Conservation (phyloP, 1,140 invertebrate genomes). For the Drosophila yakuba region DNA sequence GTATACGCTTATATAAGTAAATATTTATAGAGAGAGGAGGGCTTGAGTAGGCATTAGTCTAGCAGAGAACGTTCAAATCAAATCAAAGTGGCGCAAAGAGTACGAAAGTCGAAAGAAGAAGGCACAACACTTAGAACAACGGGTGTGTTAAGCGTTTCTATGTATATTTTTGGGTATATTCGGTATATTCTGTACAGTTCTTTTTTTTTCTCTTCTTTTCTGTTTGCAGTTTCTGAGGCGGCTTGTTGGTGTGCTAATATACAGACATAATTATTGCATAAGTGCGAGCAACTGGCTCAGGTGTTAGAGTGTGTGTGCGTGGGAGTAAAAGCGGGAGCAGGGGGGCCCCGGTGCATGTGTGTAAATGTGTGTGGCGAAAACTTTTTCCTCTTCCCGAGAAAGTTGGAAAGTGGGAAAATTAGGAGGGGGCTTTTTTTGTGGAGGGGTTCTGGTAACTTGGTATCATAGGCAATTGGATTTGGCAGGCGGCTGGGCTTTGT, state of each 20-base stretch:
- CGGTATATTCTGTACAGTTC: background rate
- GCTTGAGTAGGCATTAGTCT: slow-evolving; percentile 46
- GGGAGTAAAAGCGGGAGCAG: background rate
- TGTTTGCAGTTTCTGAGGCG: slow-evolving; percentile 6
- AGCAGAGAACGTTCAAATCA: slow-evolving; percentile 52
- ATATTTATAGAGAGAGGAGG: slow-evolving; percentile 26
- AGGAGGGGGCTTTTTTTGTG: background rate
- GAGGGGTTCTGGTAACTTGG: slow-evolving; percentile 1
- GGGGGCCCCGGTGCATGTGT: background rate
- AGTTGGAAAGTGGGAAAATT: slow-evolving; percentile 3
- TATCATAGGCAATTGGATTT: slow-evolving; percentile 40
- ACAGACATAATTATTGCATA: slow-evolving; percentile 62
- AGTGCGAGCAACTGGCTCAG: slow-evolving; percentile 56
- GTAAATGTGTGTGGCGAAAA: slow-evolving; percentile 16
- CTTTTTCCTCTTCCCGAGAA: slow-evolving; percentile 11
- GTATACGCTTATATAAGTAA: slow-evolving; percentile 41
- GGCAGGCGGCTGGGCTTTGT: slow-evolving; percentile 38
- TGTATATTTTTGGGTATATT: slow-evolving; percentile 29
- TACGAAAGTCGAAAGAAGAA: slow-evolving; percentile 49
- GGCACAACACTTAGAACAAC: slow-evolving; percentile 55
- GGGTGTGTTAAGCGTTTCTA: slow-evolving; percentile 26
- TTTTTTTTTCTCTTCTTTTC: background rate
- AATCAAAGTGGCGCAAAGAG: slow-evolving; percentile 34
- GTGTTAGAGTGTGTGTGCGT: slow-evolving; percentile 20
- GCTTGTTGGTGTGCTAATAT: slow-evolving; percentile 37